These are phyloP conservation scores for Sphecodes monilicornis DNA, from an alignment of 2,888 invertebrate genomes.

Conservation along the genomic window DNA sequence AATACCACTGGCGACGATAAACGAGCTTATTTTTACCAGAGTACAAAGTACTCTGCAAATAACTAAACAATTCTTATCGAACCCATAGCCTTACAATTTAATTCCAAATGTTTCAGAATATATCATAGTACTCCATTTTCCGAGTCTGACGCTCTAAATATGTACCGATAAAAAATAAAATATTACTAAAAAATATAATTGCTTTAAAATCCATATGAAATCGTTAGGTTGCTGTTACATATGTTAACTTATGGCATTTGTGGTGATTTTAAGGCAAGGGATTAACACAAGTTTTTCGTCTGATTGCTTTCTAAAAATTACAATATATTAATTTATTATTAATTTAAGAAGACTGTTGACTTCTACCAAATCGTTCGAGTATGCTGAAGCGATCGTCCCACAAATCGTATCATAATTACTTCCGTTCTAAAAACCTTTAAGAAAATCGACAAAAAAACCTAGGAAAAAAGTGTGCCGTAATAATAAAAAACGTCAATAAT, in stretches of 20 bases:
- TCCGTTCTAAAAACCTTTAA: background rate
- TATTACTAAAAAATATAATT: too few relatives aligned
- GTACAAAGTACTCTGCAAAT: background rate
- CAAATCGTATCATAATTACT: background rate
- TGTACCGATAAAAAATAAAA: too few relatives aligned
- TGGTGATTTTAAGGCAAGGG: background rate
- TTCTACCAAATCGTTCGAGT: too few relatives aligned
- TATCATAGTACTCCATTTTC: too few relatives aligned
- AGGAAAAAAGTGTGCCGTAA: background rate
- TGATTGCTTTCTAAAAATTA: too few relatives aligned
- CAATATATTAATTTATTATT: background rate
- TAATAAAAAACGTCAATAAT: background rate
- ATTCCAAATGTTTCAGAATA: background rate
- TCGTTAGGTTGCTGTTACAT: too few relatives aligned
- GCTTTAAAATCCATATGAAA: too few relatives aligned
- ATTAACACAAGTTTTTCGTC: too few relatives aligned
- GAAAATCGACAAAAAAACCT: background rate
- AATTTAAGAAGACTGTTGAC: background rate
- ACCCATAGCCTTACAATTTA: background rate
- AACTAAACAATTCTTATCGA: background rate
- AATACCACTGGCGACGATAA: background rate
- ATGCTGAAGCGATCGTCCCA: background rate
- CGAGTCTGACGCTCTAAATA: too few relatives aligned
- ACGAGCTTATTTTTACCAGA: background rate
- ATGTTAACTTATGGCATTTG: background rate